Evolutionary conservation across 2,888 invertebrate genomes (phyloP), one percentile per base, ranked within the genome.

Genomic region (Conomelus anceps): DNA sequence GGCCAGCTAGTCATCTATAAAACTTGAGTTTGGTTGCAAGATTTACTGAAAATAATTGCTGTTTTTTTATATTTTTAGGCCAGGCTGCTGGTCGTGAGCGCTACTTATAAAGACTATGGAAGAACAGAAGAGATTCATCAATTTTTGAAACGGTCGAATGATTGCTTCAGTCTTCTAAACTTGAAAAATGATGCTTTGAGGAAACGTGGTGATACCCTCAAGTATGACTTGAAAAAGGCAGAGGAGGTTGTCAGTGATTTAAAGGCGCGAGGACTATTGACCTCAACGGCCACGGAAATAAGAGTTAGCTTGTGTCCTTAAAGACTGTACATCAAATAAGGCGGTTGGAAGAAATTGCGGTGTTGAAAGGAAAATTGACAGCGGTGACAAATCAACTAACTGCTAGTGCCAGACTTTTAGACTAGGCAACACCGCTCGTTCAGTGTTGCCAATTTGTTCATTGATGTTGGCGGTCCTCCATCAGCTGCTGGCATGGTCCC

Each of bases 141-240:
- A 92, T 98, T 98, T 92, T 96, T 99, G 0, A 96, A 96, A 91
- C 97, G 98, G 92, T 93, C 99, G 0, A 98, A 98, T 93, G 96
- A 97, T 3, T 98, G 98, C 0, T 99, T 98, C 93, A 96, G 98
- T 92, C 94, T 98, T 89, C 93, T 99, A 20, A 98, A 98, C 93
- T 94, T 98, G 88, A 98, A 98, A 93, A 99, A 98, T 93, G 98
- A 98, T 92, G 95, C 96, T 7, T 94, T 98, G 3, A 94, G 98
- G 88, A 98, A 98, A 92, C 95, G 97, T 20, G 98, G 97, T 92
- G 98, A 98, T 93, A 96, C 96, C 0, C 94, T 98, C 1, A 97
- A 98, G 91, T 98, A 98, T 92, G 98, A 98, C 92, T 96, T 98
- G 23, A 98, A 98, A 93, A 98, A 98, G 93, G 97, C 98, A 22